Conservation (phyloP, 2,113 vertebrate species). For the Eudorcas thomsonii region DNA sequence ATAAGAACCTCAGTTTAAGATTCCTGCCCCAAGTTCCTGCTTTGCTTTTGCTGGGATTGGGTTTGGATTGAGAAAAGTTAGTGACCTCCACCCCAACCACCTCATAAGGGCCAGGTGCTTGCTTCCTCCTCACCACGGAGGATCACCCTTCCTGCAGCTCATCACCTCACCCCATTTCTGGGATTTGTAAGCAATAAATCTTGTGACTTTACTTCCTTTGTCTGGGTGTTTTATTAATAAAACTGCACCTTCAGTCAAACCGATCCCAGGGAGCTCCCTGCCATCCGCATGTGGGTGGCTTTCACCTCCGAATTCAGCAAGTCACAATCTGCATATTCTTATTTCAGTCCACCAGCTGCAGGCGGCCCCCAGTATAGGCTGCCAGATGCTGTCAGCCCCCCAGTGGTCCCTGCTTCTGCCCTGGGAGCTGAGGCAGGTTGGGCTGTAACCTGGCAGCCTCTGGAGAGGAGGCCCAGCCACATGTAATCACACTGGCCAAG, state of each 20-base stretch:
- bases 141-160: not conserved
- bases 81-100: not conserved
- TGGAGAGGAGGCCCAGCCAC: not conserved
- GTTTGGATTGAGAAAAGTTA: not conserved
- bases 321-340: not conserved
- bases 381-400: not conserved
- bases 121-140: not conserved
- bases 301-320: not conserved
- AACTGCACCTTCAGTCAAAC: not conserved
- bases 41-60: not conserved
- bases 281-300: not conserved
- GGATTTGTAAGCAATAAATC: not conserved
- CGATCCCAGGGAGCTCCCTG: not conserved
- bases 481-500: not conserved
- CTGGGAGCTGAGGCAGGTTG: not conserved
- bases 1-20: not conserved
- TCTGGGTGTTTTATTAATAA: not conserved
- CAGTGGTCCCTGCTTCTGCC: not conserved
- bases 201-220: not conserved
- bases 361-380: accelerated
- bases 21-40: not conserved
- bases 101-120: not conserved
- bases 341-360: not conserved
- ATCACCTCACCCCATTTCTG: not conserved
- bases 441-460: not conserved